Percentiles rank a stretch among this genome's conserved stretches.
Evolutionary conservation across 2,888 invertebrate genomes (phyloP).

Genomic region (Diaphora mendica): DNA sequence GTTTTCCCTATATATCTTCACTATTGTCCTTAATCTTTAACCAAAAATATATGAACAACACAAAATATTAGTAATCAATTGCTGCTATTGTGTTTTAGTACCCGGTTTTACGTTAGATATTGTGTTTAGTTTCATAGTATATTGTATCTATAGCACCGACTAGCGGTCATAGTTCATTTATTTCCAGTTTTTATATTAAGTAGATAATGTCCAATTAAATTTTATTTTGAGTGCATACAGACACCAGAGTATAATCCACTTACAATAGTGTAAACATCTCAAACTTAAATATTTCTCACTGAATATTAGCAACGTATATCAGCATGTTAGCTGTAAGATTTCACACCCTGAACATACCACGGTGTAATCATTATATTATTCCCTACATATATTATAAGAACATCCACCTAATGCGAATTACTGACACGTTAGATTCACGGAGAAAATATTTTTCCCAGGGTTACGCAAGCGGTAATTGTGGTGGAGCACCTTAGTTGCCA

Average conservation of each 20-base stretch:
- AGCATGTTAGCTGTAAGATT: constrained; percentile 80
- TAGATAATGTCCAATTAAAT: constrained; percentile 67
- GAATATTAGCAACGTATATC: constrained; percentile 66
- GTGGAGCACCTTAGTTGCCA: constrained; percentile 87
- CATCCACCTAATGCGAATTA: constrained; percentile 80
- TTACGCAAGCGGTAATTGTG: constrained; percentile 87
- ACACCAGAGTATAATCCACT: constrained; percentile 65
- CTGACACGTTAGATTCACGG: constrained; percentile 87
- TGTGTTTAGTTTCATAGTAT: constrained; percentile 76
- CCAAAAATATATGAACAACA: constrained; percentile 63
- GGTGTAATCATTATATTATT: constrained; percentile 66
- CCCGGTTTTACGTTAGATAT: constrained; percentile 62
- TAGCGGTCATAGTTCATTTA: constrained; percentile 79
- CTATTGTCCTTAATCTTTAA: constrained; percentile 66
- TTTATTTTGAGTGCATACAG: constrained; percentile 61
- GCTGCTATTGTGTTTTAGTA: constrained; percentile 76
- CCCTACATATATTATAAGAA: constrained; percentile 72
- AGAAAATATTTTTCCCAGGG: constrained; percentile 87
- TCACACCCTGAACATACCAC: constrained; percentile 76
- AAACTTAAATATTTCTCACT: constrained; percentile 64
- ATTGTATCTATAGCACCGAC: constrained; percentile 70
- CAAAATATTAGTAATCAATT: constrained; percentile 69
- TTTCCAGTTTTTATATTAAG: constrained; percentile 66
- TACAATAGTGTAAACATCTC: constrained; percentile 63
- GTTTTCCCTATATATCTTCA: constrained; percentile 70